Base-by-base conservation (phyloP, 2,888 invertebrate species). In the Drosophila yooni region DNA sequence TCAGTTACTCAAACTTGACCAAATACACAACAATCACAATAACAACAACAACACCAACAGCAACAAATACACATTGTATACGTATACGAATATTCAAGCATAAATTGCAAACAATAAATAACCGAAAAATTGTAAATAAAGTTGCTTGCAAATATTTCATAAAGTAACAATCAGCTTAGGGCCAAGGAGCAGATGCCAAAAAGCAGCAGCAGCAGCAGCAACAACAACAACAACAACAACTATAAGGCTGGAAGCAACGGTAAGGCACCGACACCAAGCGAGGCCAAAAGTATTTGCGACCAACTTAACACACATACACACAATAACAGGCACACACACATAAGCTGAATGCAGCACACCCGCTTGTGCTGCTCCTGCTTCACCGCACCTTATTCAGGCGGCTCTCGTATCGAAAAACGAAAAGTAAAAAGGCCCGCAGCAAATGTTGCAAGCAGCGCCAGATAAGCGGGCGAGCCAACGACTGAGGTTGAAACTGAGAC, bases 91-190 rank as follows among this genome's bases (percentile, higher is more conserved):
- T 74, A 81, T 76, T 76, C 81, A 76, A 83, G 91, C 91, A 87
- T 81, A 90, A 89, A 91, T 91, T 88, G 88, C 89, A 82, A 90
- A 89, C 88, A 90, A 90, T 90, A 90, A 91, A 90, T 89, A 90
- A 90, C 90, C 79, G 82, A 90, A 89, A 91, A 90, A 90, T 90
- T 90, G 89, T 90, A 91, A 90, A 90, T 89, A 85, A 83, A 89
- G 90, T 85, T 89, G 89, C 90, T 77, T 83, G 83, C 88, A 91
- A 91, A 90, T 91, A 91, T 89, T 90, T 90, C 88, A 88, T 80
- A 90, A 89, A 82, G 88, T 80, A 90, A 82, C 90, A 90, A 88
- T 83, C 82, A 78, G 90, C 88, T 90, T 88, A 82, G 81, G 90
- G 89, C 90, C 77, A 84, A 82, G 87, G 83, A 90, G 83, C 85